These are phyloP conservation scores for Boulengeromyrus knoepffleri DNA, from an alignment of 2,113 vertebrate genomes.

Conservation along the genomic window DNA sequence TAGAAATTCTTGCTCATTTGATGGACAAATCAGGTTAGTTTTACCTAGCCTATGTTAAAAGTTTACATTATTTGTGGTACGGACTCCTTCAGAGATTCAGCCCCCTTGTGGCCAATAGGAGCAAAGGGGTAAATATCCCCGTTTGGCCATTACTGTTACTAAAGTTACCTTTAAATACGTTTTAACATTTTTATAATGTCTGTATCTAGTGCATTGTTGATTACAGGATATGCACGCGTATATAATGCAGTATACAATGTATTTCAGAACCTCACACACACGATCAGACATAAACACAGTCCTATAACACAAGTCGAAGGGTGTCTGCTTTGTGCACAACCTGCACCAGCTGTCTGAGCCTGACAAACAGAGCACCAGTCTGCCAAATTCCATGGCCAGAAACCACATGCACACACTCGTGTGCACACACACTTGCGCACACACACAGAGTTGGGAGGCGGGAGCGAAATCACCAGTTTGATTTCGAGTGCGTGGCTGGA, in stretches of 20 bases:
- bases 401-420: background rate
- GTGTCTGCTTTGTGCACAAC: background rate
- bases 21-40: background rate
- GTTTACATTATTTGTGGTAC: background rate
- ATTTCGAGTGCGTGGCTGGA: slow-evolving; percentile 44
- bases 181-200: background rate
- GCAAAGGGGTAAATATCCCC: background rate
- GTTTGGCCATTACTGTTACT: background rate
- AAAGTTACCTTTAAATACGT: background rate
- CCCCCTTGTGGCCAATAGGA: background rate
- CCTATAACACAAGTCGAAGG: background rate
- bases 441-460: background rate
- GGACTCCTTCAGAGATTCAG: background rate
- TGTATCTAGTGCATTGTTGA: background rate
- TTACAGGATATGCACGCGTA: background rate
- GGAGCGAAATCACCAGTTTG: slow-evolving; percentile 48
- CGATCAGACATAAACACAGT: background rate
- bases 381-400: background rate
- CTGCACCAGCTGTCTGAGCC: background rate
- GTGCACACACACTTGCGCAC: background rate
- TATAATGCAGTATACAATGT: background rate
- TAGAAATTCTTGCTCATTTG: background rate
- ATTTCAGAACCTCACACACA: background rate
- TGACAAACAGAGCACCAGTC: background rate
- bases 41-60: background rate